A percentile compares a stretch with the other conserved stretches of the same genome.
Conservation (phyloP, 2,888 invertebrate genomes). For the Agrypnus murinus region DNA sequence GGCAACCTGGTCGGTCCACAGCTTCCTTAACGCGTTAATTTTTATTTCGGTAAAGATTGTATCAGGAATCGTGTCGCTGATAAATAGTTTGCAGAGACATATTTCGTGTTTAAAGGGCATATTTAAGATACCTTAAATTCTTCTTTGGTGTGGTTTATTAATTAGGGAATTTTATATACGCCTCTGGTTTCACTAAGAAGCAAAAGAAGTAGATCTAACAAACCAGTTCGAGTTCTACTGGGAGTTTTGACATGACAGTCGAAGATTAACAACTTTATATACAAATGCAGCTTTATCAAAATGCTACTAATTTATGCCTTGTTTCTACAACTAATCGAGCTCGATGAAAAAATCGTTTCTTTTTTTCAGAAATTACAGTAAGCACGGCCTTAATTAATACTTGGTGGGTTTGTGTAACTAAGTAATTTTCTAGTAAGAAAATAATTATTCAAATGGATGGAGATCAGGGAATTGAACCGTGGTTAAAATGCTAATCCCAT, state of each 20-base stretch:
- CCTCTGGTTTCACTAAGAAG: conserved; percentile 18
- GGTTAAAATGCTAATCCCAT: conserved; percentile 44
- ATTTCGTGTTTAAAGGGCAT: conserved; percentile 20
- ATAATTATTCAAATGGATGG: conserved; percentile 42
- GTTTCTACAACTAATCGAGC: background rate
- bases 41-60: conserved; percentile 11
- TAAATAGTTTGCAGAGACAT: conserved; percentile 6
- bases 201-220: conserved; percentile 17
- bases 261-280: conserved; percentile 26
- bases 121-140: conserved; percentile 11
- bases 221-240: conserved; percentile 20
- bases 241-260: conserved; percentile 16
- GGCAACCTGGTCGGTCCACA: background rate
- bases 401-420: conserved; percentile 1
- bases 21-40: conserved; percentile 1
- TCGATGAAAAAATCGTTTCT: background rate
- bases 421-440: conserved; percentile 25
- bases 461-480: conserved; percentile 42
- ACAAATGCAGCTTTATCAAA: conserved; percentile 1
- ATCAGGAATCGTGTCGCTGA: conserved; percentile 14
- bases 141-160: conserved; percentile 15
- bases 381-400: conserved; percentile 16
- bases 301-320: too few relatives aligned
- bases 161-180: conserved; percentile 23
- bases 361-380: background rate